These are phyloP conservation scores for Diogma glabrata DNA, from an alignment of 2,888 invertebrate genomes.

Conservation along the genomic window DNA sequence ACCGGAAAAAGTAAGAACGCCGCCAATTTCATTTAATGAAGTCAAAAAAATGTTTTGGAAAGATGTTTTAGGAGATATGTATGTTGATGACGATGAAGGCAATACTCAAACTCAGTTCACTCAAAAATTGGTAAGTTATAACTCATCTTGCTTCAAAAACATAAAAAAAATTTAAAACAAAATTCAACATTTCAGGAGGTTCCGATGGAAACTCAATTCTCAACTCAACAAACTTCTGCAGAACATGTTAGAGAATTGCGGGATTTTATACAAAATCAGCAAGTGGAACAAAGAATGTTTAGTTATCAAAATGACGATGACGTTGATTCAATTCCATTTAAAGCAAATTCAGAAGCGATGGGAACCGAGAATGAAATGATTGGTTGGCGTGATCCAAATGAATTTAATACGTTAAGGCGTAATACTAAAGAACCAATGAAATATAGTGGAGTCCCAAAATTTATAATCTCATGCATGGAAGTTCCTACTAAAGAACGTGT, in stretches of 20 bases:
- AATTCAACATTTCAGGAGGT: conserved; percentile 32
- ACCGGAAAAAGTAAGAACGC: not conserved
- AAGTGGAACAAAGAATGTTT: conserved; percentile 20
- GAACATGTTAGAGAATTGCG: conserved; percentile 25
- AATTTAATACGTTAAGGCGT: conserved; percentile 24
- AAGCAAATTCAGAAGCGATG: conserved; percentile 14
- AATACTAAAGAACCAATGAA: conserved; percentile 24
- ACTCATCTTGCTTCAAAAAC: not conserved
- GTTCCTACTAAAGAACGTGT: not conserved
- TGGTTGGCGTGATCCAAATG: conserved; percentile 56
- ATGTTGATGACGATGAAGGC: conserved; percentile 2
- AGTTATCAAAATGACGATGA: conserved; percentile 14
- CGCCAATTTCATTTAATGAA: conserved; percentile 12
- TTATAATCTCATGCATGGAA: conserved; percentile 31
- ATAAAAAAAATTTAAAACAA: conserved; percentile 21
- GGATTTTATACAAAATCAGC: conserved; percentile 30
- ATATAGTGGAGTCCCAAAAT: conserved; percentile 28
- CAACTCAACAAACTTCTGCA: conserved; percentile 5
- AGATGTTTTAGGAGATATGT: conserved; percentile 18
- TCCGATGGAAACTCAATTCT: conserved; percentile 17
- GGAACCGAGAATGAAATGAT: conserved; percentile 49
- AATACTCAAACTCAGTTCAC: conserved; percentile 7
- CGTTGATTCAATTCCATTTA: conserved; percentile 8
- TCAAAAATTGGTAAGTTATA: not conserved
- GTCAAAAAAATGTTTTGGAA: conserved; percentile 18